A percentile compares a stretch with the other conserved stretches of the same genome.
Evolutionary conservation across 2,888 invertebrate genomes (phyloP).

Genomic region (Frankliniella fusca): DNA sequence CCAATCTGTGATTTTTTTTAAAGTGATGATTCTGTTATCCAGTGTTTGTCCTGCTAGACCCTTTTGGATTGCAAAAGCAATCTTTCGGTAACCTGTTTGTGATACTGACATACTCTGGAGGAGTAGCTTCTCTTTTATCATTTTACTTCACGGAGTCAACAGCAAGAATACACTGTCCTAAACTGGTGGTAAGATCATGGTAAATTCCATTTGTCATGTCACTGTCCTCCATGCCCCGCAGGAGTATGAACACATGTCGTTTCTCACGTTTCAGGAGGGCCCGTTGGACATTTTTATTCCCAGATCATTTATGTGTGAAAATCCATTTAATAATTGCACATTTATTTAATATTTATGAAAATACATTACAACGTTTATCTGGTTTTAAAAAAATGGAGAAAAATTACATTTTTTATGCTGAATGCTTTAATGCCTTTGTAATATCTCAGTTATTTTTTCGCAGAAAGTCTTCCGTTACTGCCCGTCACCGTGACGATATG

Average conservation of each 20-base stretch:
- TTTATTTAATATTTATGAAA: neutral
- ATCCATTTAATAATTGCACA: neutral
- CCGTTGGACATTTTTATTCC: neutral
- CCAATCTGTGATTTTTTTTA: neutral
- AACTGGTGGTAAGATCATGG: neutral
- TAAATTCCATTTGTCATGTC: neutral
- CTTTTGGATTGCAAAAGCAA: neutral
- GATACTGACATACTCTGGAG: neutral
- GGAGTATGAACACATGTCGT: neutral
- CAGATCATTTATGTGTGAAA: neutral
- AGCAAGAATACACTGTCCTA: neutral
- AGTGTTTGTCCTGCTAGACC: neutral
- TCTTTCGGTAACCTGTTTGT: neutral
- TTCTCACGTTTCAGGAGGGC: neutral
- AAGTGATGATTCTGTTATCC: neutral
- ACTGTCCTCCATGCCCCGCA: neutral
- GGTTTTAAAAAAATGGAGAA: too few relatives aligned
- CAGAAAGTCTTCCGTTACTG: too few relatives aligned
- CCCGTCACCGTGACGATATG: neutral
- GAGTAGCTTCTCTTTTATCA: neutral
- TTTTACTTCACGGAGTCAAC: neutral
- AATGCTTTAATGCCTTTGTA: too few relatives aligned
- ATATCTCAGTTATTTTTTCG: too few relatives aligned
- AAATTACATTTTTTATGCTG: too few relatives aligned
- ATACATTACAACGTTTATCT: too few relatives aligned